phyloP scores from a whole-genome alignment of 2,113 vertebrate genomes.

The Glareola pratincola region DNA sequence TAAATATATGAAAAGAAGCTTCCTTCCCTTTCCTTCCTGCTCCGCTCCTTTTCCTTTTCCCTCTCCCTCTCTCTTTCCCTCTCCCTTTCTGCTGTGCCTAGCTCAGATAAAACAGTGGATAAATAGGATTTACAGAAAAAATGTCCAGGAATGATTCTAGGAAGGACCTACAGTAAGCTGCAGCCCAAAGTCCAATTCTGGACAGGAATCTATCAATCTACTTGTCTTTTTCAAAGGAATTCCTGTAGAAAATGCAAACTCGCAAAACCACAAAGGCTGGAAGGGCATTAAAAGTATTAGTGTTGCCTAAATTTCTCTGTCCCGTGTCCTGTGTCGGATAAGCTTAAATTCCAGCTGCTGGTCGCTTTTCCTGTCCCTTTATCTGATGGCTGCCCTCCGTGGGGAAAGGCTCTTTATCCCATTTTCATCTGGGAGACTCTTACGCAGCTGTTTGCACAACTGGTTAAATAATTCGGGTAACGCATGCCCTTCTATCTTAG shows the following conservation, averaged over 20 bases:
- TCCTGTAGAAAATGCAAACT: neutral
- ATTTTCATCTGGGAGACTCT: conserved; percentile 29
- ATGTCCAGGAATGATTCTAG: neutral
- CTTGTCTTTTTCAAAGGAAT: neutral
- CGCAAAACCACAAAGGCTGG: neutral
- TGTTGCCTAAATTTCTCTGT: neutral
- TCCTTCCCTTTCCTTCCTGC: neutral
- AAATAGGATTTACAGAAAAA: neutral
- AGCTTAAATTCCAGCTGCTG: neutral
- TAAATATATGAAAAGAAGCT: neutral
- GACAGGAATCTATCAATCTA: neutral
- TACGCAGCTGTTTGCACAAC: conserved; percentile 8
- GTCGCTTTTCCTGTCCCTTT: conserved; percentile 11
- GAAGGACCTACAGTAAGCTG: neutral
- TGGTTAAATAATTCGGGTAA: conserved; percentile 18
- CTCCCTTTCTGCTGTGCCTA: neutral
- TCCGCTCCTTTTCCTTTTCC: neutral
- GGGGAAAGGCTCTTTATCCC: conserved; percentile 6
- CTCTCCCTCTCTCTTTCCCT: neutral
- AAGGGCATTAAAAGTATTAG: neutral
- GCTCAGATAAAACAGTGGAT: neutral
- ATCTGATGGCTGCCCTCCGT: conserved; percentile 40
- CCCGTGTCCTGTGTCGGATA: neutral
- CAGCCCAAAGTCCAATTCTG: neutral
- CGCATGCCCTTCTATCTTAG: conserved; percentile 7